These are phyloP conservation scores for Drosophila nigritarsus DNA, from an alignment of 2,888 invertebrate species.

Conservation along the genomic window DNA sequence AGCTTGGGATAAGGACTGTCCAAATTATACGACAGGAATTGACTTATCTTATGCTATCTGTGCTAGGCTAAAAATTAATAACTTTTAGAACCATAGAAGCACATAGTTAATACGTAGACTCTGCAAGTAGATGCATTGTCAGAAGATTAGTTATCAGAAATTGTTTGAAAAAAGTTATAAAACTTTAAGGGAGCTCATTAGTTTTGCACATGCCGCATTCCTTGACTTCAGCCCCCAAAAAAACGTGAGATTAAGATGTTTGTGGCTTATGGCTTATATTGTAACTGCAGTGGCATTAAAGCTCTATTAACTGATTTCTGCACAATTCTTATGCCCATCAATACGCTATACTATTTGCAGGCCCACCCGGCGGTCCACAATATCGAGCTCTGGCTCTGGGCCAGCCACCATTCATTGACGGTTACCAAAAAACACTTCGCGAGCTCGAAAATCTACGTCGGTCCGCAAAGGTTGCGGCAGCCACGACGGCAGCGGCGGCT, in stretches of 20 bases:
- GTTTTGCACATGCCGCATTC: background rate
- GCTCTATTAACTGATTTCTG: background rate
- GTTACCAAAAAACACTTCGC: slow-evolving; percentile 88
- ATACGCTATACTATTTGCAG: slow-evolving; percentile 75
- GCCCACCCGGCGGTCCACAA: slow-evolving; percentile 88
- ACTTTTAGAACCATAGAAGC: background rate
- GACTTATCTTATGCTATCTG: background rate
- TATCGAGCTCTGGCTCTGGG: slow-evolving; percentile 91
- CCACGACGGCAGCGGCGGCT: slow-evolving; percentile 76
- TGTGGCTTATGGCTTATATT: background rate
- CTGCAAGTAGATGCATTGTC: background rate
- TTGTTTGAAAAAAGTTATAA: background rate
- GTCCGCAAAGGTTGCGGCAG: slow-evolving; percentile 81
- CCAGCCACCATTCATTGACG: slow-evolving; percentile 89
- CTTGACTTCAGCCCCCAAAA: background rate
- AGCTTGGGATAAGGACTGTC: background rate
- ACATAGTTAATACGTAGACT: background rate
- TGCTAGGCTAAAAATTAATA: background rate
- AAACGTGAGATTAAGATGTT: background rate
- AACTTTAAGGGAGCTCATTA: background rate
- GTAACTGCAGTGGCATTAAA: background rate
- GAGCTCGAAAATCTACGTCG: slow-evolving; percentile 90
- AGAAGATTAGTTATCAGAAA: background rate
- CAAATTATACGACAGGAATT: background rate
- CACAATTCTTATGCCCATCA: background rate